Evolutionary conservation across 2,888 invertebrate genomes (phyloP), one percentile per base, ranked within the genome.

Genomic region (Habroteleia sp.): DNA sequence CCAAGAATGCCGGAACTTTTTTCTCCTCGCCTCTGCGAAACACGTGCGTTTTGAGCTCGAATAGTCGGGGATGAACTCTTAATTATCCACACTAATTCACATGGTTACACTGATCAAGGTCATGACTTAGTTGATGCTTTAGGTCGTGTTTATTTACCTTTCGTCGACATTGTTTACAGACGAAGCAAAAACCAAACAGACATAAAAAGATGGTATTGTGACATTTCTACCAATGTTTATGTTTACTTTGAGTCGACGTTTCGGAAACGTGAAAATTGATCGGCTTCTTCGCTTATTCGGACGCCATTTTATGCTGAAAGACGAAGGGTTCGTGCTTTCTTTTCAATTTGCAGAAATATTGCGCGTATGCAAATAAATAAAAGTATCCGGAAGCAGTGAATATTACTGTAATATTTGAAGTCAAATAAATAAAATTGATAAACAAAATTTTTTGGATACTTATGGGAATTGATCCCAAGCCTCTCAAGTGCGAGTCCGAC

Each of bases 91-190:
- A n/a, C n/a, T n/a, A n/a, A n/a, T n/a, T n/a, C n/a, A n/a, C n/a
- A n/a, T n/a, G n/a, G n/a, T n/a, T n/a, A n/a, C n/a, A n/a, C n/a
- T n/a, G n/a, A n/a, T 23, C 8, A 35, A 20, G 11, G 31, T 3
- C 8, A 0, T 13, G 6, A 25, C 13, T 50, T 50, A 20, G 50
- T 54, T 54, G 39, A 29, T 20, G 23, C 39, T 29, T 54, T 39
- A 17, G 54, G 17, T 17, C 41, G 6, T 13, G 42, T 33, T 56
- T 56, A 33, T 56, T 54, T 39, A 20, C 20, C 4, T 29, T 54
- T 44, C 23, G n/a, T 8, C 33, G 33, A 37, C 20, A 31, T 44
- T 58, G 44, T 58, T 60, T 60, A 60, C 27, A 10, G 20, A 46
- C 25, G 27, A 60, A 60, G 8, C 42, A 20, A 10, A 33, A 60